phyloP scores from a whole-genome alignment of 2,888 invertebrate species.

The Micoletzkya japonica region DNA sequence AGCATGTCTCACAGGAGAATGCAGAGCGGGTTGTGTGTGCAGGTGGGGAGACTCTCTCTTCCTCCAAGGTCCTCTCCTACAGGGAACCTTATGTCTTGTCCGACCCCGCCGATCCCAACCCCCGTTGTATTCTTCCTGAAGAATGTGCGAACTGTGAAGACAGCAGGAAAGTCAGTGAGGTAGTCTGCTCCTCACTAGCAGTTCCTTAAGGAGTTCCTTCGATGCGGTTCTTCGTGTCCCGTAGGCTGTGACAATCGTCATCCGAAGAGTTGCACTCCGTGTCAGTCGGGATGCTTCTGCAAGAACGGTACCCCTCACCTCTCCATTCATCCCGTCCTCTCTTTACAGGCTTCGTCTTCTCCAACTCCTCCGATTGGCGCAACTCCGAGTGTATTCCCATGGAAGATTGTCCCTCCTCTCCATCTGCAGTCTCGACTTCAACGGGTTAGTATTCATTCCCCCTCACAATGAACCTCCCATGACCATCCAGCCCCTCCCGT shows the following conservation, averaged over 20 bases:
- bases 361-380: slow-evolving; percentile 43
- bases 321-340: not conserved
- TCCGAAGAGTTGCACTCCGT: slow-evolving; percentile 53
- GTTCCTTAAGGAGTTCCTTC: slow-evolving; percentile 41
- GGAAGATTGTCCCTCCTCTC: slow-evolving; percentile 41
- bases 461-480: too few relatives aligned
- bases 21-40: slow-evolving; percentile 53
- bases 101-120: slow-evolving; percentile 40
- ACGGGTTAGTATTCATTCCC: too few relatives aligned
- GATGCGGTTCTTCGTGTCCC: slow-evolving; percentile 56
- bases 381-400: slow-evolving; percentile 44
- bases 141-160: slow-evolving; percentile 50
- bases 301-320: slow-evolving; percentile 39
- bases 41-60: slow-evolving; percentile 29
- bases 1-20: slow-evolving; percentile 37
- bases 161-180: slow-evolving; percentile 31
- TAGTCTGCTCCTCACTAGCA: not conserved
- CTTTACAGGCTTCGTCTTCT: slow-evolving; percentile 39
- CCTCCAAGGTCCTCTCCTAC: not conserved
- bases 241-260: slow-evolving; percentile 56
- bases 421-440: slow-evolving; percentile 12
- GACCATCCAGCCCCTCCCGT: slow-evolving; percentile 13
- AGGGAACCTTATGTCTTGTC: slow-evolving; percentile 25
- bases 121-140: slow-evolving; percentile 50
- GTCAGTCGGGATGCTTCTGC: slow-evolving; percentile 58